Evolutionary conservation across 1,140 invertebrate genomes (phyloP), one percentile per base, ranked within the genome.

Genomic region (Mizuhopecten yessoensis): DNA sequence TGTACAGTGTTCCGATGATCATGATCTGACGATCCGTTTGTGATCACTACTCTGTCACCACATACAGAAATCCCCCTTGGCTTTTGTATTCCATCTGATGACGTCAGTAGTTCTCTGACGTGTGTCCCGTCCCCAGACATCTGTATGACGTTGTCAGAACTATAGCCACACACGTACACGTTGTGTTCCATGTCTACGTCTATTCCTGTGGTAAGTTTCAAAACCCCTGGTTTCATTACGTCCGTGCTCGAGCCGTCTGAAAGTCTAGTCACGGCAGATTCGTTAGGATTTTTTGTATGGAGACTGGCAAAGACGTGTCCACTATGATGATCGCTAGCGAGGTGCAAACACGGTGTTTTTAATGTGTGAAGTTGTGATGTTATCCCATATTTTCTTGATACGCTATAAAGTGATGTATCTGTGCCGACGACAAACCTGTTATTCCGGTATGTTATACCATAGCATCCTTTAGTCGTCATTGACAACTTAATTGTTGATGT

Each of bases 71-170:
- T 75, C 1, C 1, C 57, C 57, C 23, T 5, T n/a, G 57, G 23
- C 11, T 29, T 0, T 5, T 29, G n/a, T 29, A 75, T 75, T 29
- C 20, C 57, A 29, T 75, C 23, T 29, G 57, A 75, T 29, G 57
- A 75, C n/a, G 57, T 75, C 57, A 75, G 57, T 75, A 75, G 57
- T 17, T 75, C 23, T 29, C 57, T 75, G 57, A 75, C 57, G 23
- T n/a, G 57, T 75, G 57, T 17, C 23, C 57, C 57, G 23, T 75
- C 57, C 23, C 11, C 9, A 7, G 57, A 75, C n/a, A 75, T 75
- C 57, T 75, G 57, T 75, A 75, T 75, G 57, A 75, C 57, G n/a
- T 75, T 75, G 57, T 29, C 17, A 75, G 57, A 29, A 29, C 5
- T 1, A 5, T 17, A 29, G 1, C 57, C 15, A 75, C 57, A 75